These are phyloP conservation scores for Cheumatopsyche charites DNA, from an alignment of 1,140 invertebrate species.

Conservation along the genomic window DNA sequence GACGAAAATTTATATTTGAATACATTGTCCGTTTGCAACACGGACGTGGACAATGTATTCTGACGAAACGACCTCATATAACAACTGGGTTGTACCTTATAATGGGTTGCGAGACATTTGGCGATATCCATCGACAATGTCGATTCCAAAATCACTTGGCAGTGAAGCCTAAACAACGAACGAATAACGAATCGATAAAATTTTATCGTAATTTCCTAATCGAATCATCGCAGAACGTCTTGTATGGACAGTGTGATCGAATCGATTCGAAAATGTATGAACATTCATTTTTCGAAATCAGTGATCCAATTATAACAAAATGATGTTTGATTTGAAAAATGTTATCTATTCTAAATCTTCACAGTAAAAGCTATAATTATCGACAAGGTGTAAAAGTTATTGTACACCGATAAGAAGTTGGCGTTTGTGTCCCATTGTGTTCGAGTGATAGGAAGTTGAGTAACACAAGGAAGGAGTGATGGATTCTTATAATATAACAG, in stretches of 20 bases:
- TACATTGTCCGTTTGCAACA: conserved; percentile 5
- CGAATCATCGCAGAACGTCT: no score
- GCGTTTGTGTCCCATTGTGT: neutral
- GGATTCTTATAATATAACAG: no score
- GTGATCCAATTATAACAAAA: no score
- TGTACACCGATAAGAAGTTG: no score
- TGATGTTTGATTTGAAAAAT: no score
- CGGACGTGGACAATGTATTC: conserved; percentile 22
- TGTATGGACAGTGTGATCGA: no score
- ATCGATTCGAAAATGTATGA: no score
- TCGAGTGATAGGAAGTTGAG: neutral
- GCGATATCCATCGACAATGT: neutral
- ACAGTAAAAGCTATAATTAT: neutral
- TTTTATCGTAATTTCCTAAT: no score
- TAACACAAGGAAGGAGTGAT: no score
- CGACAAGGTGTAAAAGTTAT: neutral
- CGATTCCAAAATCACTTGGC: neutral
- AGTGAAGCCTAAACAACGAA: neutral
- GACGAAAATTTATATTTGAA: conserved; percentile 8
- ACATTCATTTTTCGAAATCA: no score
- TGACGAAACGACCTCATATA: conserved; percentile 10
- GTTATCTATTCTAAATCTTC: neutral
- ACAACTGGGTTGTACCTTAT: neutral
- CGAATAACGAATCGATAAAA: no score
- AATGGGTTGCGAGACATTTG: conserved; percentile 19